Percentiles rank a stretch among this genome's conserved stretches.
Conservation (phyloP, 2,113 vertebrate genomes). For the Cyanistes caeruleus region DNA sequence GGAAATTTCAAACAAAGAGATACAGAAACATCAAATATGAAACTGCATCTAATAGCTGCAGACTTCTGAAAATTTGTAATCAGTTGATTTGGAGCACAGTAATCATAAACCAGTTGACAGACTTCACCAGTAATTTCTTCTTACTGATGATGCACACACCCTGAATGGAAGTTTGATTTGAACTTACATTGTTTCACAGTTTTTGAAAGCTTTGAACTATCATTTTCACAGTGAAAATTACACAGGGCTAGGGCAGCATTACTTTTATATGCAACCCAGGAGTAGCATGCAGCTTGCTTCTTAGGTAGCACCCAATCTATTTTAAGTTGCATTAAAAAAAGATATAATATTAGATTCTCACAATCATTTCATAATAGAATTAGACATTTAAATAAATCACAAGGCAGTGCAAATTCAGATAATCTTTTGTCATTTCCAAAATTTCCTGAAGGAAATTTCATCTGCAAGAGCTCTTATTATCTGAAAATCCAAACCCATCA, state of each 20-base stretch:
- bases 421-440: not conserved
- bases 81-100: not conserved
- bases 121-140: not conserved
- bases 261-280: not conserved
- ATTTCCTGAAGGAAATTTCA: not conserved
- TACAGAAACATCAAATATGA: not conserved
- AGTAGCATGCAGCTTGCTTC: not conserved
- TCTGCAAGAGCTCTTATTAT: not conserved
- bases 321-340: not conserved
- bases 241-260: not conserved
- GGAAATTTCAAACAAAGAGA: not conserved
- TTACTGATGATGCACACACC: not conserved
- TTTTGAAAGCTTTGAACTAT: too few relatives aligned
- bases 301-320: not conserved
- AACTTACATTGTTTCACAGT: not conserved
- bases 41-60: not conserved
- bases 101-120: not conserved
- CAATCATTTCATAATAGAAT: not conserved
- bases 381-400: not conserved
- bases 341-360: not conserved
- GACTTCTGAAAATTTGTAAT: not conserved
- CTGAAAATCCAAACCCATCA: not conserved
- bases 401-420: not conserved
- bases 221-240: not conserved
- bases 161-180: not conserved